These are phyloP conservation scores for Pristionchus exspectatus DNA, from an alignment of 2,888 invertebrate genomes.

Conservation along the genomic window DNA sequence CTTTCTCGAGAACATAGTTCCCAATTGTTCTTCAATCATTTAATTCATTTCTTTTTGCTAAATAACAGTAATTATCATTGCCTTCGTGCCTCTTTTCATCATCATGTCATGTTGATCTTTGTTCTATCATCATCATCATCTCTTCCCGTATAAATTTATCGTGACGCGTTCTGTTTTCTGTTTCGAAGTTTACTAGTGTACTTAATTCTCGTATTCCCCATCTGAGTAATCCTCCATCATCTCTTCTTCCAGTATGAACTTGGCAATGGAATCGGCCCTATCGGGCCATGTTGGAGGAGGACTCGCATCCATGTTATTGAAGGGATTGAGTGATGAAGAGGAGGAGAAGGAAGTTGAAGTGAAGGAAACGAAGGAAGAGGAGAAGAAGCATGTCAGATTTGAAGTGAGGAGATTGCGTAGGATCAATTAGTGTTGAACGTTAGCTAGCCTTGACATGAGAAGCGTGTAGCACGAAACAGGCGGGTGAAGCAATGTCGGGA, in stretches of 20 bases:
- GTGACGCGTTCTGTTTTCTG: too few relatives aligned
- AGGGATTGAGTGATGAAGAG: not conserved
- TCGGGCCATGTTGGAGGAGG: constrained; percentile 28
- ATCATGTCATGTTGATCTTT: too few relatives aligned
- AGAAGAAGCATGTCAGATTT: constrained; percentile 11
- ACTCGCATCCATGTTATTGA: not conserved
- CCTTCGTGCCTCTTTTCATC: too few relatives aligned
- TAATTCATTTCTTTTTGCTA: not conserved
- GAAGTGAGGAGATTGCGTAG: not conserved
- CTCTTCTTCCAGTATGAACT: constrained; percentile 16
- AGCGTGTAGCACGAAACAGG: not conserved
- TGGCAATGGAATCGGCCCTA: constrained; percentile 40
- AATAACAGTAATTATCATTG: not conserved
- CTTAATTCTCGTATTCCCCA: too few relatives aligned
- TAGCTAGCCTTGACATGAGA: too few relatives aligned
- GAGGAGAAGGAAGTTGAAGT: not conserved
- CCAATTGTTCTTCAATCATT: not conserved
- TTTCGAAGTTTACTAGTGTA: too few relatives aligned
- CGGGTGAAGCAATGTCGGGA: too few relatives aligned
- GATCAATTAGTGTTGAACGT: not conserved
- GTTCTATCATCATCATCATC: too few relatives aligned
- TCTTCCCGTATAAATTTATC: too few relatives aligned
- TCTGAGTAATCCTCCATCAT: too few relatives aligned
- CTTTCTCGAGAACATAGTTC: not conserved
- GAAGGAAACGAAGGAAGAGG: constrained; percentile 11